phyloP scores from a whole-genome alignment of 2,888 invertebrate genomes.

The Tetheella fluctuosa region DNA sequence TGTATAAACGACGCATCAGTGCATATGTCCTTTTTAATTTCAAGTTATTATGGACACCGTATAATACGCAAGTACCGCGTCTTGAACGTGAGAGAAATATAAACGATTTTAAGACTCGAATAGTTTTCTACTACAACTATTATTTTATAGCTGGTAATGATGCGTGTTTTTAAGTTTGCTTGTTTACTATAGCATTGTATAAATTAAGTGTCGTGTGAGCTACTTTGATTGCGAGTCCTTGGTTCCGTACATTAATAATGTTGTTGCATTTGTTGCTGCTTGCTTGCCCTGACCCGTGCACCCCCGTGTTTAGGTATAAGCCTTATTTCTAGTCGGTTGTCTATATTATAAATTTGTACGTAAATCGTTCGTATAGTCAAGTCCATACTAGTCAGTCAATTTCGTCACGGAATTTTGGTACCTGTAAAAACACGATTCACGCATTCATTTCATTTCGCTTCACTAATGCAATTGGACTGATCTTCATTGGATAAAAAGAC shows the following conservation, averaged over 20 bases:
- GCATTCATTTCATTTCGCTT: too few species aligned
- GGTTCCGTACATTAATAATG: neutral
- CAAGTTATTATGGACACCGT: slow-evolving; percentile 30
- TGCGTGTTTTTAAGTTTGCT: slow-evolving; percentile 13
- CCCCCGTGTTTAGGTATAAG: too few species aligned
- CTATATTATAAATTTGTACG: too few species aligned
- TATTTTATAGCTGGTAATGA: slow-evolving; percentile 37
- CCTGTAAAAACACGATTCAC: too few species aligned
- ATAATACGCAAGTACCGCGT: slow-evolving; percentile 22
- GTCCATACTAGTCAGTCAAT: too few species aligned
- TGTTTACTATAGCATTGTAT: neutral
- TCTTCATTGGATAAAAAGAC: too few species aligned
- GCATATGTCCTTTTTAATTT: slow-evolving; percentile 20
- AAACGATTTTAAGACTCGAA: slow-evolving; percentile 34
- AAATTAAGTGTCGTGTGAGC: neutral
- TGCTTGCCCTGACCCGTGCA: too few species aligned
- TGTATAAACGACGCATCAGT: neutral
- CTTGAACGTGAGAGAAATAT: slow-evolving; percentile 41
- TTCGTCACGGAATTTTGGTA: too few species aligned
- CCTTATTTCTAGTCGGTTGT: too few species aligned
- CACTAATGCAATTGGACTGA: too few species aligned
- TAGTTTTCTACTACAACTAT: slow-evolving; percentile 38
- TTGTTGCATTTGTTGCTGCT: neutral
- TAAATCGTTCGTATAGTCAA: too few species aligned
- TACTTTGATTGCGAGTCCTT: neutral